phyloP scores from a whole-genome alignment of 1,140 invertebrate species.

The Magallana angulata region DNA sequence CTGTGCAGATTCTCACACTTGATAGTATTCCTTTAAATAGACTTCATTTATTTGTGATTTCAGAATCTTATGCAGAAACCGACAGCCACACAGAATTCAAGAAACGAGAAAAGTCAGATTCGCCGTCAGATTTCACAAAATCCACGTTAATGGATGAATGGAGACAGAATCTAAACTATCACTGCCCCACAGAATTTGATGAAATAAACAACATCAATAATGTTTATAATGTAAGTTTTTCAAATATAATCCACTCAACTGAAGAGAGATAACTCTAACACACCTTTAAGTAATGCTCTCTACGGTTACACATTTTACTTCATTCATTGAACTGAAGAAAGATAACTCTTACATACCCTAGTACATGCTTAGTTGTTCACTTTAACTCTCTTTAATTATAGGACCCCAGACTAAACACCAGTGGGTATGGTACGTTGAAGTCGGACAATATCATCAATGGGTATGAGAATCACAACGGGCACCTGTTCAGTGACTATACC shows the following conservation, averaged over 20 bases:
- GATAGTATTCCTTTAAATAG: background rate
- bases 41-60: background rate
- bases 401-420: conserved; percentile 42
- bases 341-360: conserved; percentile 17
- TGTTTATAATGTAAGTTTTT: conserved; percentile 20
- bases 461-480: conserved; percentile 55
- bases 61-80: conserved; percentile 76
- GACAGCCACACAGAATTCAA: conserved; percentile 75
- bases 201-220: conserved; percentile 82
- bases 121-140: conserved; percentile 67
- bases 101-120: conserved; percentile 74
- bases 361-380: background rate
- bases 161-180: conserved; percentile 81
- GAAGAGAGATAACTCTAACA: conserved; percentile 24
- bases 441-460: conserved; percentile 46
- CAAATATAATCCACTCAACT: too few relatives aligned
- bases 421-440: conserved; percentile 51
- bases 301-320: background rate
- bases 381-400: background rate
- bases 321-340: background rate
- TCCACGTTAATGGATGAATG: conserved; percentile 76
- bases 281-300: background rate
- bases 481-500: conserved; percentile 58
- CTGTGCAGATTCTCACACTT: background rate
- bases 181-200: conserved; percentile 93